Conservation (phyloP, 2,113 vertebrate species). For the Microcebus murinus region DNA sequence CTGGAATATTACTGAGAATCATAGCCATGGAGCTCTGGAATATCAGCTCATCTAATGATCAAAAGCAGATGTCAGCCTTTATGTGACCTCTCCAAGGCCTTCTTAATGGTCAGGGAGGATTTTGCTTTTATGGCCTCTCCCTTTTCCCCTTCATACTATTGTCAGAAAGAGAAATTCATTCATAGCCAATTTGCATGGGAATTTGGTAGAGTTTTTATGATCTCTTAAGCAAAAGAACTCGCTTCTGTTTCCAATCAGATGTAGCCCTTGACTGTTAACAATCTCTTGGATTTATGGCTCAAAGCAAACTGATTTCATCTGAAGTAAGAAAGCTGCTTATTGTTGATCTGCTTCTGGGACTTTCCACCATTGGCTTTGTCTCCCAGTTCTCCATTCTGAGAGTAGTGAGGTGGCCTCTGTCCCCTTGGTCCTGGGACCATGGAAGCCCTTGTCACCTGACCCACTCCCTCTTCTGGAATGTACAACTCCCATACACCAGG, state of each 20-base stretch:
- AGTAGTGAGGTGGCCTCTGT: background rate
- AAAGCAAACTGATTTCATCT: background rate
- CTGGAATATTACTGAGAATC: background rate
- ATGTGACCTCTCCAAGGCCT: background rate
- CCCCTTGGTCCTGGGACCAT: background rate
- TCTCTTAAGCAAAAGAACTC: background rate
- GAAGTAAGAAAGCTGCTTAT: background rate
- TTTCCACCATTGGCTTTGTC: background rate
- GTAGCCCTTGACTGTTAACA: background rate
- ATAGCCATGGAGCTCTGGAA: background rate
- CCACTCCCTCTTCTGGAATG: background rate
- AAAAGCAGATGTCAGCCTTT: background rate
- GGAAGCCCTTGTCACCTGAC: background rate
- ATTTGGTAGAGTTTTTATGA: background rate
- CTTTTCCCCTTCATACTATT: background rate
- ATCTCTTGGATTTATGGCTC: background rate
- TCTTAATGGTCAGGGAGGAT: background rate
- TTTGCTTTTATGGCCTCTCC: background rate
- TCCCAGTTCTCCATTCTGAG: background rate
- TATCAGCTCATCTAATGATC: background rate
- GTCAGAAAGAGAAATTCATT: background rate
- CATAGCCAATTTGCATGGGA: background rate
- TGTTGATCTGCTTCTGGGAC: background rate
- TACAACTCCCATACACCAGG: background rate
- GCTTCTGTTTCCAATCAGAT: background rate